Evolutionary conservation across 2,797 vertebrate species (phyloP).

Genomic region (Ambastaia sidthimunki): DNA sequence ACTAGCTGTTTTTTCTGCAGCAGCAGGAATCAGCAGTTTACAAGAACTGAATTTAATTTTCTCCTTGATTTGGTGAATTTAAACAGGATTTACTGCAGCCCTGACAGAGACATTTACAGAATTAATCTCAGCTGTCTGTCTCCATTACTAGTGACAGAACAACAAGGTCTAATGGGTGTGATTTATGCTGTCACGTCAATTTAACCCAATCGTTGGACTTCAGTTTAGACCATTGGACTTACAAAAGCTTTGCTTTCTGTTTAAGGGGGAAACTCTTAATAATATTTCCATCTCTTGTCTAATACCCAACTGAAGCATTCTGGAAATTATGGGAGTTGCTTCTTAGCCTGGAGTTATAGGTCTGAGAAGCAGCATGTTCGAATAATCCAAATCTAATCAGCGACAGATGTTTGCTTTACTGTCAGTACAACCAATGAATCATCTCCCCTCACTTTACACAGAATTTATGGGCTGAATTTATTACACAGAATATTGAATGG

Average conservation of each 20-base stretch:
- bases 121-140: slow-evolving; percentile 62
- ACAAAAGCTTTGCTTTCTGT: slow-evolving; percentile 9
- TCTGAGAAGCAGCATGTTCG: slow-evolving; percentile 30
- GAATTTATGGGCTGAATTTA: slow-evolving; percentile 1
- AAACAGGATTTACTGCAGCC: slow-evolving; percentile 19
- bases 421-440: slow-evolving; percentile 23
- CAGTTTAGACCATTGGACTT: slow-evolving; percentile 36
- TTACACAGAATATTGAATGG: neutral
- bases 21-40: slow-evolving; percentile 56
- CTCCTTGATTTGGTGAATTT: slow-evolving; percentile 32
- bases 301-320: slow-evolving; percentile 17
- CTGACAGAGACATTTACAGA: slow-evolving; percentile 54
- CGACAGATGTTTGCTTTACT: slow-evolving; percentile 37
- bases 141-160: slow-evolving; percentile 57
- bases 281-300: slow-evolving; percentile 45
- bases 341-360: slow-evolving; percentile 35
- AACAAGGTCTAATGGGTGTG: slow-evolving; percentile 36
- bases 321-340: slow-evolving; percentile 37
- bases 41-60: slow-evolving; percentile 57
- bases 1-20: neutral
- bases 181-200: slow-evolving; percentile 54
- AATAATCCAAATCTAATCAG: slow-evolving; percentile 51
- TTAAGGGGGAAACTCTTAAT: slow-evolving; percentile 36
- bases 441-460: slow-evolving; percentile 18
- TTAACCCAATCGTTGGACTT: slow-evolving; percentile 28